Evolutionary conservation across 2,888 invertebrate species (phyloP).

Genomic region (Lomographa bimaculata): DNA sequence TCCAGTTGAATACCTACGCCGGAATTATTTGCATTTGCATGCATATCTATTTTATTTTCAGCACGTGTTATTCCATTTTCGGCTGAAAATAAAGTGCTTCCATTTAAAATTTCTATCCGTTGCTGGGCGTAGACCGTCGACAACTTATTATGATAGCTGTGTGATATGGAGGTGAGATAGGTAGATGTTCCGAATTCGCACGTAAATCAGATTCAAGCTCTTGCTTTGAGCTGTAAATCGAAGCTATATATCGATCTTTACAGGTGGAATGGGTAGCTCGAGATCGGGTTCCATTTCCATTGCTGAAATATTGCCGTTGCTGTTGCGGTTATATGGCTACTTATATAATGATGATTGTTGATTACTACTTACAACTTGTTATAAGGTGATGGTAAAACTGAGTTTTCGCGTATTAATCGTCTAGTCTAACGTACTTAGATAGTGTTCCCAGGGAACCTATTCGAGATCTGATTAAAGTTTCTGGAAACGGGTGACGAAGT

Average conservation of each 20-base stretch:
- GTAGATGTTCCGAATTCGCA: constrained; percentile 10
- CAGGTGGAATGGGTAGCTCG: no score
- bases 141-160: constrained; percentile 10
- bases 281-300: neutral
- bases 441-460: no score
- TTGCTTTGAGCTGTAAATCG: constrained; percentile 58
- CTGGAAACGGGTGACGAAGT: no score
- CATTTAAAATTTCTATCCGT: constrained; percentile 15
- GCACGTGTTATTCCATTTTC: constrained; percentile 11
- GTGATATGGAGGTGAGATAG: no score
- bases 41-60: constrained; percentile 5
- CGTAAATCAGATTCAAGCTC: constrained; percentile 12
- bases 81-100: constrained; percentile 8
- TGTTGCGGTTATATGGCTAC: no score
- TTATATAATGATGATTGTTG: no score
- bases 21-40: neutral
- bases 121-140: constrained; percentile 2
- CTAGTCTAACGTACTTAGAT: no score
- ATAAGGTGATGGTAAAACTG: no score
- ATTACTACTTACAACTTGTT: no score
- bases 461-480: no score
- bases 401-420: no score
- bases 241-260: no score
- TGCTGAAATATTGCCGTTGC: constrained; percentile 2
- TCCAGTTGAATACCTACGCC: neutral